Evolutionary conservation across 2,888 invertebrate genomes (phyloP), one percentile per base, ranked within the genome.

Genomic region (Dastarcus helophoroides): DNA sequence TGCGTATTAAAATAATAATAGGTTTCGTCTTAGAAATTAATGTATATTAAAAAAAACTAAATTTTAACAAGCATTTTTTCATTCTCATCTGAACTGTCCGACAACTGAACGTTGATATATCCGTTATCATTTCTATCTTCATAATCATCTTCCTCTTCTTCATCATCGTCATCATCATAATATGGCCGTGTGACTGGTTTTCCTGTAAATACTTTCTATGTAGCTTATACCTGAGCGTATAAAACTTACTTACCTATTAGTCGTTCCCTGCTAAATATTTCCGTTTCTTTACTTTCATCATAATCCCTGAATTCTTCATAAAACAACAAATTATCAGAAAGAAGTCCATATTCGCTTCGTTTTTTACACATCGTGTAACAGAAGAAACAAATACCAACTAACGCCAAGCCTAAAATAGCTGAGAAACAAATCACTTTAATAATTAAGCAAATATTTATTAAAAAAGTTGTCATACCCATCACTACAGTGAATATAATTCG

Each of bases 401-500:
- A 69, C 22, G 71, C 52, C 27, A 69, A 68, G 29, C 73, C 76
- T 76, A 53, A 33, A 37, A 43, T n/a, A n/a, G n/a, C n/a, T n/a
- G n/a, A n/a, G n/a, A n/a, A n/a, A n/a, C n/a, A n/a, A n/a, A n/a
- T n/a, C n/a, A n/a, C n/a, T n/a, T n/a, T n/a, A n/a, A 19, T 27
- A 30, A 33, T 34, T 22, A 14, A 14, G 22, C 22, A 33, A 26
- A 15, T 13, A 14, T 7, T 27, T 13, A 14, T 14, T 15, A 33
- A 10, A 10, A 14, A 25, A 11, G 33, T 19, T 19, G 6, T 7
- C 59, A 53, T 50, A 73, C 85, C 83, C 41, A 78, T 67, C 6
- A 83, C 51, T 49, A 83, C 69, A 16, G 86, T 73, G 53, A 89
- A 88, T 2, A 78, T 67, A 12, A 83, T 64, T 14, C 86, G 63